Evolutionary conservation across 2,797 vertebrate species (phyloP).

Genomic region (Eulemur coronatus): DNA sequence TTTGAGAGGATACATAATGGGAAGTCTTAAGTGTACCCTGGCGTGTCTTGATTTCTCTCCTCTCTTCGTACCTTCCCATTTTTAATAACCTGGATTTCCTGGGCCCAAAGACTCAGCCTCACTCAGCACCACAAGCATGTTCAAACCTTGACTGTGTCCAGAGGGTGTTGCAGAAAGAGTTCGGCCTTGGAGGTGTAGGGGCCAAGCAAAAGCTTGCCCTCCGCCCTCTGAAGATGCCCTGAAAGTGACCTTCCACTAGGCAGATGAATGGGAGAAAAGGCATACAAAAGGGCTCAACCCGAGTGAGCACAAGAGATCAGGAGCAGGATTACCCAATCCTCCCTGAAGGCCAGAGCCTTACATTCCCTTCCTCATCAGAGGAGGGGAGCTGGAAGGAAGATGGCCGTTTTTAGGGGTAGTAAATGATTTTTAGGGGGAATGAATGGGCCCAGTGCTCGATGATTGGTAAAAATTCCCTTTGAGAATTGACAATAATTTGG

Average conservation of each 20-base stretch:
- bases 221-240: not conserved
- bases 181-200: not conserved
- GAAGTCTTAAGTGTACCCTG: not conserved
- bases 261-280: not conserved
- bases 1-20: not conserved
- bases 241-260: not conserved
- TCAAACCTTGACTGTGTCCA: accelerated
- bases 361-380: not conserved
- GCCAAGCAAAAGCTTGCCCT: not conserved
- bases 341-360: not conserved
- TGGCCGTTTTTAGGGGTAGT: no score
- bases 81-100: not conserved
- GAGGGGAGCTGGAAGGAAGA: not conserved
- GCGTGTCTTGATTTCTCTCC: not conserved
- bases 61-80: not conserved
- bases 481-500: not conserved
- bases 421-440: not conserved
- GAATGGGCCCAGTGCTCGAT: not conserved
- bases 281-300: not conserved
- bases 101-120: not conserved
- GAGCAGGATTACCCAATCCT: not conserved
- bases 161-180: not conserved
- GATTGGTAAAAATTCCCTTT: not conserved
- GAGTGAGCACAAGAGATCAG: not conserved
- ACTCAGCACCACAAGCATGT: not conserved